Evolutionary conservation across 2,113 vertebrate species (phyloP).

Genomic region (Ammospiza caudacuta): DNA sequence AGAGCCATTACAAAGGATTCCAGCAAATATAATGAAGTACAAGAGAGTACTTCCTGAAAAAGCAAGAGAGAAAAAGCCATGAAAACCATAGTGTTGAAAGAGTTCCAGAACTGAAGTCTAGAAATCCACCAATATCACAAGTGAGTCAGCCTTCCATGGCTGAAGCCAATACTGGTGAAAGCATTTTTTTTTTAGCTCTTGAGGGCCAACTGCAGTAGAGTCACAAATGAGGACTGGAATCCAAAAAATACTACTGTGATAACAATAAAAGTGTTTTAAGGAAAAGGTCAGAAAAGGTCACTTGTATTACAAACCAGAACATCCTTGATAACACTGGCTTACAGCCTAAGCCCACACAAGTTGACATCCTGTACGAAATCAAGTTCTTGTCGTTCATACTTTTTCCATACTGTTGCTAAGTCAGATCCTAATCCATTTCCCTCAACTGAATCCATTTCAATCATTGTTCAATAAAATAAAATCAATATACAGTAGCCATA

Average conservation of each 20-base stretch:
- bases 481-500: neutral
- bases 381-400: neutral
- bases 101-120: neutral
- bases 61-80: neutral
- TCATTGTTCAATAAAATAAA: neutral
- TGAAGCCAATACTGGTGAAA: neutral
- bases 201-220: neutral
- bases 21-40: conserved; percentile 10
- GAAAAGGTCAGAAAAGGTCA: neutral
- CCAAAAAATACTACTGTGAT: neutral
- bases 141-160: neutral
- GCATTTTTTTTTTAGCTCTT: neutral
- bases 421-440: neutral
- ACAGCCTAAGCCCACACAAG: neutral
- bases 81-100: neutral
- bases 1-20: neutral
- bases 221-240: neutral
- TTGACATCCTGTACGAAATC: neutral
- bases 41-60: neutral
- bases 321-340: neutral
- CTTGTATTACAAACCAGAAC: neutral
- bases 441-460: neutral
- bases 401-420: neutral
- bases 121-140: neutral
- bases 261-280: neutral